Conservation (phyloP, 2,888 invertebrate species). For the Synergus japonicus region DNA sequence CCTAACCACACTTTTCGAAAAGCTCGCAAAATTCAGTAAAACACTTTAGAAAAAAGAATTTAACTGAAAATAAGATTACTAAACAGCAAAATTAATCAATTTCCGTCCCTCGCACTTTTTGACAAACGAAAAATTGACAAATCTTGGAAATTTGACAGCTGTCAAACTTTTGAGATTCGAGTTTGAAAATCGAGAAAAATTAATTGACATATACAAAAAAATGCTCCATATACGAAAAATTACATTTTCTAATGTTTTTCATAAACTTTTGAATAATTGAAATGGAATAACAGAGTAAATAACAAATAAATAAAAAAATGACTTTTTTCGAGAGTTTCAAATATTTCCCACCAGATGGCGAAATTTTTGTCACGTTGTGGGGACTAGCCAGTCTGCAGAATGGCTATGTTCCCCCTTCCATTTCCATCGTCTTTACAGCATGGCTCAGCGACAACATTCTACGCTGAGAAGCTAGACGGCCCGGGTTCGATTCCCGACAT, state of each 20-base stretch:
- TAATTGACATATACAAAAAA: not conserved
- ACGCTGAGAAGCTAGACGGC: too few relatives aligned
- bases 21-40: not conserved
- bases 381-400: too few relatives aligned
- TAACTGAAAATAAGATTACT: not conserved
- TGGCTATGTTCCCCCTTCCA: too few relatives aligned
- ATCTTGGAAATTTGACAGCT: not conserved
- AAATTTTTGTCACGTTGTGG: not conserved
- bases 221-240: not conserved
- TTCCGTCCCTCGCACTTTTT: not conserved
- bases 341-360: not conserved
- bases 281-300: not conserved
- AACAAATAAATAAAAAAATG: not conserved
- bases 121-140: not conserved
- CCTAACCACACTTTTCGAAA: slow-evolving; percentile 18
- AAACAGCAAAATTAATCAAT: not conserved
- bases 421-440: too few relatives aligned
- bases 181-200: not conserved
- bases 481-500: too few relatives aligned
- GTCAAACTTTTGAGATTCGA: not conserved
- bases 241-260: not conserved
- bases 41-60: not conserved
- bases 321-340: not conserved
- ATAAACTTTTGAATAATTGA: not conserved
- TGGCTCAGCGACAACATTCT: too few relatives aligned